Evolutionary conservation across 2,888 invertebrate genomes (phyloP), one percentile per base, ranked within the genome.

Genomic region (Leptinotarsa tumamoca): DNA sequence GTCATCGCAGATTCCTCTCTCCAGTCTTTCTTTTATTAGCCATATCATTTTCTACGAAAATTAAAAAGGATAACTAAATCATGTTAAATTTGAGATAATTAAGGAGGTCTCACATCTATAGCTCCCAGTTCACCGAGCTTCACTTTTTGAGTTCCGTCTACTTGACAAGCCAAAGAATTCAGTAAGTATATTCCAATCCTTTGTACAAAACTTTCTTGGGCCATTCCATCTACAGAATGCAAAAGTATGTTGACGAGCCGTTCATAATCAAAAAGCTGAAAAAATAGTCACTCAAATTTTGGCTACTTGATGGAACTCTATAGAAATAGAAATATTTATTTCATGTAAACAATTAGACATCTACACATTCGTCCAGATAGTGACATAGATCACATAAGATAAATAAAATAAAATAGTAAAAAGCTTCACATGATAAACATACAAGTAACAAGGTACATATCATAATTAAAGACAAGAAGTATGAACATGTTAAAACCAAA

Each of bases 91-190:
- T 21, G 5, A 49, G 61, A 43, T 7, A 49, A 15, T 67, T 17
- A 61, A 23, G 15, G n/a, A 68, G 5, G 13, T 77, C 82, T 90
- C 88, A 95, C 95, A 88, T 91, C 91, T 84, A 96, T 95, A 67
- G 97, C 97, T 75, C 97, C 97, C 73, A 96, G 90, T 88, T 96
- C 94, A 67, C 98, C 98, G 51, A 99, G 91, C 84, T 97, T 93
- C 68, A 95, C 92, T 87, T 99, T 99, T 87, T 98, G 97, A 75
- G 92, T 91, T 27, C 97, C 97, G 86, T 98, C 97, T 13, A 98
- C 98, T 89, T 98, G 98, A 88, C 98, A 98, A 7, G 98, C 98
- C 81, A 99, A 90, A 0, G 97, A 96, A 89, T 99, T 99, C 73
- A 99, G 91, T 81, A 99, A 90, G 89, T 97, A 98, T 83, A 98